Evolutionary conservation across 2,113 vertebrate genomes (phyloP).

Genomic region (Camarhynchus parvulus): DNA sequence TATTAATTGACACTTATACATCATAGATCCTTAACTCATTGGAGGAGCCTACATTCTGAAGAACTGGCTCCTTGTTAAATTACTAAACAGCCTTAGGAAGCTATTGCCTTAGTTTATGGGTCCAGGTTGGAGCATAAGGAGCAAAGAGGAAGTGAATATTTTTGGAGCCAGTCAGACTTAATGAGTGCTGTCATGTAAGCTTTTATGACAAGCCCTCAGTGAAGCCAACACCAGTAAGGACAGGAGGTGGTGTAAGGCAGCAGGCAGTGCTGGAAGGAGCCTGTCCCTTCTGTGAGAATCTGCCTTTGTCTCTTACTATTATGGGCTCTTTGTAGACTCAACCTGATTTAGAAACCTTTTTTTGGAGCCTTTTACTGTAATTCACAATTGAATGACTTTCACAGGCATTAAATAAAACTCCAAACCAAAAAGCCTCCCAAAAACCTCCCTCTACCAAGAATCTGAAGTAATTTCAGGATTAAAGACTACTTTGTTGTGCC

Average conservation of each 20-base stretch:
- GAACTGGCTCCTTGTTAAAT: not conserved
- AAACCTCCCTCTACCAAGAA: not conserved
- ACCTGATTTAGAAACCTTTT: not conserved
- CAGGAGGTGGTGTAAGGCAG: not conserved
- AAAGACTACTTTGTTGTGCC: not conserved
- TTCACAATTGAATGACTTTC: not conserved
- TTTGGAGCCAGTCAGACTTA: not conserved
- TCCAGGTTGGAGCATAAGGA: not conserved
- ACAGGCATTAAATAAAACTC: not conserved
- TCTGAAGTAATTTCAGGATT: not conserved
- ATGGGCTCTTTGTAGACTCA: not conserved
- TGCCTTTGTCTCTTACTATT: not conserved
- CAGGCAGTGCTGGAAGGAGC: not conserved
- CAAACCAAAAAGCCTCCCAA: too few relatives aligned
- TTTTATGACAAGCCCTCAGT: not conserved
- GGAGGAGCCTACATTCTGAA: not conserved
- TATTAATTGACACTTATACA: not conserved
- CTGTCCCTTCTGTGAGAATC: not conserved
- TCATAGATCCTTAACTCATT: not conserved
- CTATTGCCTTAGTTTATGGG: not conserved
- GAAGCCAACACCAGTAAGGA: not conserved
- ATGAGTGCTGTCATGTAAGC: not conserved
- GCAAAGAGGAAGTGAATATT: not conserved
- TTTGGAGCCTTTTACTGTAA: not conserved
- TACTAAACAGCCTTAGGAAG: not conserved